phyloP scores from a whole-genome alignment of 2,797 vertebrate species.

The Gallinago nigripennis region DNA sequence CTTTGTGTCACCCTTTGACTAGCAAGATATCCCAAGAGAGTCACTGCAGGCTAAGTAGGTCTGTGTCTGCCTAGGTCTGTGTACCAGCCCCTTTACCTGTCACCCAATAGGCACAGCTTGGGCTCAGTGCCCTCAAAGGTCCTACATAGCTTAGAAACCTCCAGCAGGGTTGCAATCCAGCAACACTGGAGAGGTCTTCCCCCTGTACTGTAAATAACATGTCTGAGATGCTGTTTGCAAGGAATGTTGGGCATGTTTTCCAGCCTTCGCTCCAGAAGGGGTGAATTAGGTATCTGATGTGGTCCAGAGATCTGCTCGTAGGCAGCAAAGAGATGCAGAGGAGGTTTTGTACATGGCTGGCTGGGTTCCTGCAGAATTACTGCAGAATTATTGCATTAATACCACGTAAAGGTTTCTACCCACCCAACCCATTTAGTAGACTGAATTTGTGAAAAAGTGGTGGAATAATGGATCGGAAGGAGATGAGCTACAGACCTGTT shows the following conservation, averaged over 20 bases:
- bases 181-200: not conserved
- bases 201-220: rapidly evolving
- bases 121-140: not conserved
- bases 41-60: not conserved
- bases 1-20: not conserved
- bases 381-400: not conserved
- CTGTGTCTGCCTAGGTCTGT: rapidly evolving
- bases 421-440: not conserved
- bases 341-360: rapidly evolving
- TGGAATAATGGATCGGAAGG: not conserved
- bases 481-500: not conserved
- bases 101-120: not conserved
- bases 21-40: not conserved
- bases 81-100: not conserved
- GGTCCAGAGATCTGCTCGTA: not conserved
- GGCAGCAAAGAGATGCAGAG: not conserved
- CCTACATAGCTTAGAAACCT: not conserved
- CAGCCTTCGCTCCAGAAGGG: not conserved
- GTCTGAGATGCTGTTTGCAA: not conserved
- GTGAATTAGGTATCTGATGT: not conserved
- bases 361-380: not conserved
- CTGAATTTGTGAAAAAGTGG: not conserved
- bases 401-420: not conserved
- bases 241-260: not conserved
- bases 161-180: not conserved